Percentiles rank a stretch among this genome's conserved stretches.
These are phyloP conservation scores for Plusia festucae DNA, from an alignment of 2,888 invertebrate genomes.

Conservation along the genomic window DNA sequence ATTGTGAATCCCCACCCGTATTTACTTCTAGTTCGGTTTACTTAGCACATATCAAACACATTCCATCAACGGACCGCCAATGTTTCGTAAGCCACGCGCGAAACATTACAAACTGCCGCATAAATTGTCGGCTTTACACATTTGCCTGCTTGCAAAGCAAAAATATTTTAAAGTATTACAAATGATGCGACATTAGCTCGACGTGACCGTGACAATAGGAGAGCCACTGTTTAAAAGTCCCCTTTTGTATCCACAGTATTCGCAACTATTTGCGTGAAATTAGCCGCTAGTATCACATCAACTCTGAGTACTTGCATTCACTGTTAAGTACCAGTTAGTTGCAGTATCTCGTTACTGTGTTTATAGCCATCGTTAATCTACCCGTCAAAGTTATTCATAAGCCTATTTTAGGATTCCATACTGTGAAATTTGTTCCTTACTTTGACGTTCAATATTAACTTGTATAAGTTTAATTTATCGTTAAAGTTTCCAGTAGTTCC, in stretches of 20 bases:
- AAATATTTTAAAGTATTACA: constrained; percentile 60
- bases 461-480: constrained; percentile 32
- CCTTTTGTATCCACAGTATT: constrained; percentile 33
- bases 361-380: constrained; percentile 27
- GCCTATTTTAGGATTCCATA: constrained; percentile 7
- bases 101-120: constrained; percentile 56
- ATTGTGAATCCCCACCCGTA: constrained; percentile 32
- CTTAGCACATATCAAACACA: constrained; percentile 59
- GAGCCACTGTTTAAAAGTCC: constrained; percentile 48
- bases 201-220: constrained; percentile 60
- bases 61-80: constrained; percentile 48
- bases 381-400: constrained; percentile 9
- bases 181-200: constrained; percentile 58
- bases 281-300: constrained; percentile 23
- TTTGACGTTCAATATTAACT: constrained; percentile 19
- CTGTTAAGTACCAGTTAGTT: not conserved
- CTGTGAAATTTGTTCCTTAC: constrained; percentile 13
- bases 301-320: constrained; percentile 12
- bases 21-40: constrained; percentile 53
- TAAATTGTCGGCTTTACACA: constrained; percentile 54
- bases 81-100: constrained; percentile 54
- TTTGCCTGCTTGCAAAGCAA: constrained; percentile 55
- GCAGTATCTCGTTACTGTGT: not conserved
- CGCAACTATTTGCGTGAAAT: constrained; percentile 25
- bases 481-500: constrained; percentile 26